Percentiles rank a stretch among this genome's conserved stretches.
Conservation (phyloP, 2,113 vertebrate genomes). For the Malurus elegans region DNA sequence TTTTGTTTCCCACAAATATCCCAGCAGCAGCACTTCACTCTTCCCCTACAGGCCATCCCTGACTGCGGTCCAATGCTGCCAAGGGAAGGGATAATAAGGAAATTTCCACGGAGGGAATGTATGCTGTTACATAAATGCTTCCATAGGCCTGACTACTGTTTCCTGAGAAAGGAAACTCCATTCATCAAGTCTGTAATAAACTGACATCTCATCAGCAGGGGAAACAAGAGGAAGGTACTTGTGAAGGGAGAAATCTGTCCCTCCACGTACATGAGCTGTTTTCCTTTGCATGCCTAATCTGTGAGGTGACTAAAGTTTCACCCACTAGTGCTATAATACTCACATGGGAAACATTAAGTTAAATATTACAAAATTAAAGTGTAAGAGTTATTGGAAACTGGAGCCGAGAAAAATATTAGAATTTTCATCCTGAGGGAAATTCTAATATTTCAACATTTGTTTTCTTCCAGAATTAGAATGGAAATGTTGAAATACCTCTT, state of each 20-base stretch:
- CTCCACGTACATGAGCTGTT: not conserved
- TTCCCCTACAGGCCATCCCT: not conserved
- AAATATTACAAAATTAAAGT: constrained; percentile 64
- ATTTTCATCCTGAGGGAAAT: constrained; percentile 60
- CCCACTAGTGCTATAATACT: constrained; percentile 37
- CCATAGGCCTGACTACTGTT: constrained; percentile 61
- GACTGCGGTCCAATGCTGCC: rapidly evolving
- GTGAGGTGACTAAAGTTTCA: constrained; percentile 63
- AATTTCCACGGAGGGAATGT: not conserved
- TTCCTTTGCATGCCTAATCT: constrained; percentile 62
- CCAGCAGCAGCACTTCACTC: not conserved
- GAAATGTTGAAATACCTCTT: constrained; percentile 41
- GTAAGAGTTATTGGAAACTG: constrained; percentile 64
- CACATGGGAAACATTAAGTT: constrained; percentile 66
- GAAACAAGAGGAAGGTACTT: constrained; percentile 65
- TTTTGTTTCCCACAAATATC: not conserved
- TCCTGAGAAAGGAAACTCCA: constrained; percentile 68
- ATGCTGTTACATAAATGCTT: constrained; percentile 51
- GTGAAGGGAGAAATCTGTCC: constrained; percentile 32
- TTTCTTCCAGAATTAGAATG: constrained; percentile 56
- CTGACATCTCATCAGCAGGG: constrained; percentile 57
- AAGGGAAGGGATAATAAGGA: constrained; percentile 11
- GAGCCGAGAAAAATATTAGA: constrained; percentile 49
- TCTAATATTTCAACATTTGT: constrained; percentile 59
- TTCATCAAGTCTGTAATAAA: constrained; percentile 65